Conservation (phyloP, 2,113 vertebrate genomes). For the Sakesphorus luctuosus region DNA sequence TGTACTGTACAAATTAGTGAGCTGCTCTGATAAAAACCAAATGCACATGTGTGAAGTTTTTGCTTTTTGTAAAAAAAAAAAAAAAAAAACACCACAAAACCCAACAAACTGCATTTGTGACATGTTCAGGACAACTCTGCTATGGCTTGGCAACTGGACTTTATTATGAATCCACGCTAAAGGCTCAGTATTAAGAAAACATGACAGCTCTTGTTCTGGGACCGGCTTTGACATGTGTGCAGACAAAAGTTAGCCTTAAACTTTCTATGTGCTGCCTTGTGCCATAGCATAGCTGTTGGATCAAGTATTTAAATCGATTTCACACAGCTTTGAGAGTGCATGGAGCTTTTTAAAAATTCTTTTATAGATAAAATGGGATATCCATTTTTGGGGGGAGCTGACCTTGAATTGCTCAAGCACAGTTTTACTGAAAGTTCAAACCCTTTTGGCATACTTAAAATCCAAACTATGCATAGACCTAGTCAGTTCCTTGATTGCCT, state of each 20-base stretch:
- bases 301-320: not conserved
- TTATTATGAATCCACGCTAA: not conserved
- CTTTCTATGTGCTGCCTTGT: slow-evolving; percentile 21
- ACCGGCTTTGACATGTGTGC: not conserved
- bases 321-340: not conserved
- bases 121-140: not conserved
- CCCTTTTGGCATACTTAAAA: not conserved
- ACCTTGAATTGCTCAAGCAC: not conserved
- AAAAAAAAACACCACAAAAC: not conserved
- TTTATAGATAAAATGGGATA: not conserved
- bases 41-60: not conserved
- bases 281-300: not conserved
- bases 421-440: not conserved
- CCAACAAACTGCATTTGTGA: not conserved
- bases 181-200: slow-evolving; percentile 2
- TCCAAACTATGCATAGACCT: slow-evolving; percentile 47
- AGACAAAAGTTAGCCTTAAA: slow-evolving; percentile 56
- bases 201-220: not conserved
- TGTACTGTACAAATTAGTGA: slow-evolving; percentile 50
- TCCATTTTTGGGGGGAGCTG: not conserved
- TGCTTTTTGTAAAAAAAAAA: slow-evolving; percentile 12
- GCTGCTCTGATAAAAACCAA: slow-evolving; percentile 37
- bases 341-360: not conserved
- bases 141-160: slow-evolving; percentile 43
- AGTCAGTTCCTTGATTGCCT: slow-evolving; percentile 4